Percentiles rank a stretch among this genome's conserved stretches.
These are phyloP conservation scores for Argyresthia goedartella DNA, from an alignment of 2,888 invertebrate species.

Conservation along the genomic window DNA sequence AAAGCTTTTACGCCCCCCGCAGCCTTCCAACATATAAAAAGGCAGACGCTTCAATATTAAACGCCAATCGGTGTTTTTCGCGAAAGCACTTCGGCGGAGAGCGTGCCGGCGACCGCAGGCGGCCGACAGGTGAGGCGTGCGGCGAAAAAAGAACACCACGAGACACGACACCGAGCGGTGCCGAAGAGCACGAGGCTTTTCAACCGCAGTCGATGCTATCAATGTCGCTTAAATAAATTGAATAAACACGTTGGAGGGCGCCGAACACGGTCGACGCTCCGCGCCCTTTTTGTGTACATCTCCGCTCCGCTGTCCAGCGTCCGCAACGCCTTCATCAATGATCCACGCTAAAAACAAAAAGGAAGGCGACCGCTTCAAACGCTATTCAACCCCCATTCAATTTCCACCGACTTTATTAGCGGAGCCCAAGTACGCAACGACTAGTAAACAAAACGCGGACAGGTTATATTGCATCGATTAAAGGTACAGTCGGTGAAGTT, in stretches of 20 bases:
- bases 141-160: slow-evolving; percentile 50
- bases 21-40: slow-evolving; percentile 14
- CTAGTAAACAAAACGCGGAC: not conserved
- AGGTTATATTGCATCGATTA: slow-evolving; percentile 7
- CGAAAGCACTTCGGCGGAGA: slow-evolving; percentile 26
- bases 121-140: slow-evolving; percentile 51
- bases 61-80: slow-evolving; percentile 51
- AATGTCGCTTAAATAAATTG: slow-evolving; percentile 70
- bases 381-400: too few species aligned
- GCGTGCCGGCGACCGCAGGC: not conserved
- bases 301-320: not conserved
- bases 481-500: slow-evolving; percentile 35
- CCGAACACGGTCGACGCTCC: slow-evolving; percentile 24
- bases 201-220: slow-evolving; percentile 58
- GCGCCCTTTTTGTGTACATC: not conserved
- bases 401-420: not conserved
- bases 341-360: not conserved
- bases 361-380: not conserved
- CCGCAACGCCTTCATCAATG: not conserved
- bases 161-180: slow-evolving; percentile 26
- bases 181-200: slow-evolving; percentile 59
- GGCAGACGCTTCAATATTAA: slow-evolving; percentile 40
- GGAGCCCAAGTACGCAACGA: not conserved
- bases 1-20: slow-evolving; percentile 6
- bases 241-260: slow-evolving; percentile 58